Base-by-base conservation (phyloP, 2,797 vertebrate species). In the Neomorphus geoffroyi region DNA sequence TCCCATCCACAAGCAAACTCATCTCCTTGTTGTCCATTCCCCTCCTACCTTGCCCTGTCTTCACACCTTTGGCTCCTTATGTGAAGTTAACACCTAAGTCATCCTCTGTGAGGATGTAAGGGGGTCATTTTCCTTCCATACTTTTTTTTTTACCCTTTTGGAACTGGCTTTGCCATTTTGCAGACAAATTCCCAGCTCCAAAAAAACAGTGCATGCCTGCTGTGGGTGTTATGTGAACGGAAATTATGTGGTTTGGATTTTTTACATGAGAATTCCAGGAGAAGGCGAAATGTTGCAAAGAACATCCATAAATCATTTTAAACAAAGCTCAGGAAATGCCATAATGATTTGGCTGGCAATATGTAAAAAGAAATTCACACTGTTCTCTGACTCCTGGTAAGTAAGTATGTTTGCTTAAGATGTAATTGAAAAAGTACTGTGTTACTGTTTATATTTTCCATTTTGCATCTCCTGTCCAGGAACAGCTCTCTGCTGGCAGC, bases 251-350 rank as follows among this genome's bases (percentile, higher is more conserved):
- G 39, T 84, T 88, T 93, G 80, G 43, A 80, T 70, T 97, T 96
- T 96, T 93, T 71, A 92, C 1, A 0, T 56, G 58, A 86, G 73
- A 90, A 96, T 95, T 91, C 81, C 66, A 91, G 54, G 23, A 92
- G 72, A 86, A 93, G 50, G 37, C 3, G 14, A 85, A 96, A 83
- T 53, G 39, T 80, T 90, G 65, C 70, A 93, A 92, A 88, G 48
- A 90, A 56, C 32, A 48, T 78, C 81, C 69, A 95, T 75, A 96
- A 93, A 89, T 78, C 2, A 64, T 69, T 94, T 95, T 43, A 85
- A 96, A 93, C 79, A 93, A 94, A 95, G 84, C 45, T 92, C 79
- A 61, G 79, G 86, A 96, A 96, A 89, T 92, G 43, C 69, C 57
- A 56, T 67, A 43, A 93, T 70, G 33, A 75, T 91, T 93, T 88